phyloP scores from a whole-genome alignment of 2,888 invertebrate species.

The Meloe dianella region DNA sequence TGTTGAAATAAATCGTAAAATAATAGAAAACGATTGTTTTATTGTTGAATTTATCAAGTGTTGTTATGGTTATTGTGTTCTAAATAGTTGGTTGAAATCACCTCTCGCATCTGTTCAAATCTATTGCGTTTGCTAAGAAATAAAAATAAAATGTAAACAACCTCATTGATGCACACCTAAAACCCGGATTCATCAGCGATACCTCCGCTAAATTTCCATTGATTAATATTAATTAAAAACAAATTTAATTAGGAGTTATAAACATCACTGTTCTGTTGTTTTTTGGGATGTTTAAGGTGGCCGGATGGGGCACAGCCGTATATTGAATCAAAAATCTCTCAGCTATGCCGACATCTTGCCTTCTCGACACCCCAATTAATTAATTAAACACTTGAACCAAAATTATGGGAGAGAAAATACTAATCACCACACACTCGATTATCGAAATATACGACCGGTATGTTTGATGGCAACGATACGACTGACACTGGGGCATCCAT shows the following conservation, averaged over 20 bases:
- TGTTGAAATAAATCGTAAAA: slow-evolving; percentile 37
- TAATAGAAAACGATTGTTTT: background rate
- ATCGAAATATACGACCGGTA: slow-evolving; percentile 23
- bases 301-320: slow-evolving; percentile 85
- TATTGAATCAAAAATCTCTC: slow-evolving; percentile 64
- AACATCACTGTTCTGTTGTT: slow-evolving; percentile 1
- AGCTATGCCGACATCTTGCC: slow-evolving; percentile 92
- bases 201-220: background rate
- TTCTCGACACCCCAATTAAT: slow-evolving; percentile 63
- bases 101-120: background rate
- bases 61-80: background rate
- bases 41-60: background rate
- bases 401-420: slow-evolving; percentile 1
- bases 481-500: slow-evolving; percentile 30
- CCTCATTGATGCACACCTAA: background rate
- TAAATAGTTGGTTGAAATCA: background rate
- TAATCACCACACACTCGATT: background rate
- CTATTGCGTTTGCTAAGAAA: background rate
- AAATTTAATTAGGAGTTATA: slow-evolving; percentile 12
- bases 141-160: background rate
- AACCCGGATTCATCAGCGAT: background rate
- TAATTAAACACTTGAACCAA: slow-evolving; percentile 24
- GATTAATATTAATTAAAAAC: background rate
- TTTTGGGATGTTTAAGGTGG: slow-evolving; percentile 72
- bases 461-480: slow-evolving; percentile 34